Evolutionary conservation across 2,797 vertebrate species (phyloP), one percentile per base, ranked within the genome.

Genomic region (Trachops cirrhosus): DNA sequence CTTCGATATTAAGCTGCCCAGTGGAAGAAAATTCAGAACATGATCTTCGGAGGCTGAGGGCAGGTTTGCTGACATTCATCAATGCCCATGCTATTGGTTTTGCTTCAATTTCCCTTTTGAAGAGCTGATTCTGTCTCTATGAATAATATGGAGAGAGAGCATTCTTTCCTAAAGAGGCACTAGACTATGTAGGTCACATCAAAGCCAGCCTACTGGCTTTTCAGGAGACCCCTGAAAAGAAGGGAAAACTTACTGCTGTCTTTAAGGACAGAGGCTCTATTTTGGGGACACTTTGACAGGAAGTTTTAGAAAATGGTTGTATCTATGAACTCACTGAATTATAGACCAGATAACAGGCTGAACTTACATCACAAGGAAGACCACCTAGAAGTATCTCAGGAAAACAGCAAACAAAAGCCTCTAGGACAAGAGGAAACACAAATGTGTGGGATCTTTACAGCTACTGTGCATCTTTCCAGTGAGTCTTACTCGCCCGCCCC

Each of bases 191-290:
- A 75, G 37, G 14, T 52, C 70, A 82, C 16, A 59, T 34, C 74
- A 80, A 94, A 94, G 93, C 73, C 95, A 97, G 92, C 89, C 95
- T 96, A 86, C 85, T 94, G 91, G 79, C 54, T 59, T 95, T 94
- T 95, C 44, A 48, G 0, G 0, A 96, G 96, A 94, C 59, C 3
- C 32, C 34, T 70, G 54, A 14, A 89, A 84, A 92, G 71, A 77
- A 94, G 2, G 57, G 64, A 92, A 91, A 97, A 94, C 83, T 77
- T 3, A 92, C 84, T 5, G 9, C 93, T 98, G 78, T 92, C 97
- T 97, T 98, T 91, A 97, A 98, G 95, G 97, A 96, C 21, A 93
- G 89, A 68, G 32, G 94, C 91, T 98, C 96, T 97, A 59, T 96
- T 97, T 95, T 83, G 94, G 93, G 95, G 83, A 96, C 89, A 97